phyloP scores from a whole-genome alignment of 2,797 vertebrate species.

The Rhodeus uyekii region DNA sequence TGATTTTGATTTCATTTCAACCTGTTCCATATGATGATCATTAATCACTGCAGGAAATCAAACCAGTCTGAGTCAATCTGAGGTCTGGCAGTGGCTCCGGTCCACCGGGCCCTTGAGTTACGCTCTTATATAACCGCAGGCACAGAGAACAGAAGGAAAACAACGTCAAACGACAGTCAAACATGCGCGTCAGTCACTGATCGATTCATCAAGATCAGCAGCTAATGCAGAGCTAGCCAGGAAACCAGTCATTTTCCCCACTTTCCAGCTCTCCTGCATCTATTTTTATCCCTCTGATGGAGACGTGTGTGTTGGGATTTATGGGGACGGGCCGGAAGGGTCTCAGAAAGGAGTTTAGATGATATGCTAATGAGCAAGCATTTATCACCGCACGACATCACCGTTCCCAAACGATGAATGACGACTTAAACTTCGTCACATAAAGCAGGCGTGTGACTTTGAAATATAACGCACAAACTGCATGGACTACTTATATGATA shows the following conservation, averaged over 20 bases:
- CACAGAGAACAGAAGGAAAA: not conserved
- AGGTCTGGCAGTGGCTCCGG: not conserved
- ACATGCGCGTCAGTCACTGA: not conserved
- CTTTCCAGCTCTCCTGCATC: not conserved
- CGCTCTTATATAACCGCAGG: not conserved
- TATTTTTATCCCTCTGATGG: constrained; percentile 14
- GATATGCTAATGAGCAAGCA: constrained; percentile 7
- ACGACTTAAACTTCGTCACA: too few relatives aligned
- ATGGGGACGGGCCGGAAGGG: not conserved
- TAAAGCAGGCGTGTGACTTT: too few relatives aligned
- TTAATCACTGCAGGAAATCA: too few relatives aligned
- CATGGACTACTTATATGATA: too few relatives aligned
- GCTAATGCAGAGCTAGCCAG: not conserved
- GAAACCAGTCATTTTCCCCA: constrained; percentile 1
- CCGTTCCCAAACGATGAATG: not conserved
- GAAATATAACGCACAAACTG: too few relatives aligned
- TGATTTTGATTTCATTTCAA: not conserved
- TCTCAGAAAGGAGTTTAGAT: not conserved
- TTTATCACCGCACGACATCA: not conserved
- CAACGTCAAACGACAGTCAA: not conserved
- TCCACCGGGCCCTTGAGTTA: not conserved
- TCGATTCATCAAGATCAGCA: not conserved
- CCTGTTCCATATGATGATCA: not conserved
- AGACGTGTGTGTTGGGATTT: not conserved
- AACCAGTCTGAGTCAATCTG: not conserved